Evolutionary conservation across 2,888 invertebrate genomes (phyloP), one percentile per base, ranked within the genome.

Genomic region (Pandemis heparana): DNA sequence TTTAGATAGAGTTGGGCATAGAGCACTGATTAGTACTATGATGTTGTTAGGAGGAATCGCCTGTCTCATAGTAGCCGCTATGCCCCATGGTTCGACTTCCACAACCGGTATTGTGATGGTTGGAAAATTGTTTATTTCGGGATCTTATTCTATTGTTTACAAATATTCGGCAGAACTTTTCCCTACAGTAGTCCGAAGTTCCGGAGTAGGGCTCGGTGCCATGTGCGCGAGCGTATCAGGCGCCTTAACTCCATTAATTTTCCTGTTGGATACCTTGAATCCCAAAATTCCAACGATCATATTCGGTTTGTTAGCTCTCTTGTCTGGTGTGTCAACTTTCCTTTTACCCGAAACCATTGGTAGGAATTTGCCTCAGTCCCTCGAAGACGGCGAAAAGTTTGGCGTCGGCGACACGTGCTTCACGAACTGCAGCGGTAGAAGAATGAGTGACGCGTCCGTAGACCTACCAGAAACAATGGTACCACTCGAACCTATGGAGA

Each of bases 81-180:
- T 98, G 64, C 95, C 96, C 0, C 95, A 95, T 78, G 96, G 97
- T 56, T 95, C 96, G 70, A 92, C 95, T 0, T 82, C 94, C 0
- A 93, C 95, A 0, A 96, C 96, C 0, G 94, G 95, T 0, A 95
- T 97, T 48, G 97, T 97, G 0, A 96, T 98, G 95, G 84, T 97
- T 32, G 98, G 98, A 0, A 98, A 98, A 89, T 95, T 97, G 46
- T 96, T 97, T 81, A 97, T 98, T 80, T 97, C 98, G 23, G 97
- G 97, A 66, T 97, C 97, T 0, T 98, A 97, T 87, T 97, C 97
- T 0, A 97, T 98, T 18, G 96, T 97, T 77, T 98, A 97, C 87
- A 98, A 98, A 83, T 98, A 97, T 87, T 97, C 98, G 0, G 98
- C 98, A 0, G 98, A 98, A 89, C 87, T 98, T 8, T 98, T 97